Evolutionary conservation across 2,888 invertebrate genomes (phyloP).

Genomic region (Rhagonycha fulva): DNA sequence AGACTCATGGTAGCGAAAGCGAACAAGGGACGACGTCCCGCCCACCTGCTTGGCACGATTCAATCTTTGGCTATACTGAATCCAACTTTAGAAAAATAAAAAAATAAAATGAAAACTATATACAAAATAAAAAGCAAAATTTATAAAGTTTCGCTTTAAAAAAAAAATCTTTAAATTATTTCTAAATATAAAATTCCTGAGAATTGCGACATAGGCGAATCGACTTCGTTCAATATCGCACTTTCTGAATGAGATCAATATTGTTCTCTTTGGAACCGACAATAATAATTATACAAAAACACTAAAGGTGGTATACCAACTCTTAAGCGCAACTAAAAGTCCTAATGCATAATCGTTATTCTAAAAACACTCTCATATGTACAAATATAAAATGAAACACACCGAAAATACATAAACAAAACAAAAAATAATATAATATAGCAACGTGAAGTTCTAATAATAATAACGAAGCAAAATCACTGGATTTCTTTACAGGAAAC

Average conservation of each 20-base stretch:
- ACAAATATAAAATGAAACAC: conserved; percentile 41
- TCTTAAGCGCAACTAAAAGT: conserved; percentile 41
- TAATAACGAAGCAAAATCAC: conserved; percentile 23
- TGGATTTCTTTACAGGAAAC: conserved; percentile 17
- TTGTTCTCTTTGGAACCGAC: conserved; percentile 55
- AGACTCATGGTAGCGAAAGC: conserved; percentile 51
- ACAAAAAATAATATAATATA: conserved; percentile 29
- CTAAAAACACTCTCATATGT: conserved; percentile 44
- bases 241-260: conserved; percentile 54
- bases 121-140: conserved; percentile 36
- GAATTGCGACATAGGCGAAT: conserved; percentile 39
- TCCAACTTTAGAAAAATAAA: conserved; percentile 45
- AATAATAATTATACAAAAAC: conserved; percentile 31
- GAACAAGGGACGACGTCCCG: conserved; percentile 46
- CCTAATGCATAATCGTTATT: conserved; percentile 44
- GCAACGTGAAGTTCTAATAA: conserved; percentile 22
- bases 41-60: conserved; percentile 45
- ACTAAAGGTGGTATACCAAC: conserved; percentile 27
- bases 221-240: conserved; percentile 29
- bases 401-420: conserved; percentile 47
- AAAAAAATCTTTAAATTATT: conserved; percentile 33
- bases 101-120: conserved; percentile 27
- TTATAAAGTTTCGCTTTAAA: conserved; percentile 25
- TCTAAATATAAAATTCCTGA: conserved; percentile 53
- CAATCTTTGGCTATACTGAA: conserved; percentile 55